These are phyloP conservation scores for Pygocentrus nattereri DNA, from an alignment of 2,797 vertebrate species.

Conservation along the genomic window DNA sequence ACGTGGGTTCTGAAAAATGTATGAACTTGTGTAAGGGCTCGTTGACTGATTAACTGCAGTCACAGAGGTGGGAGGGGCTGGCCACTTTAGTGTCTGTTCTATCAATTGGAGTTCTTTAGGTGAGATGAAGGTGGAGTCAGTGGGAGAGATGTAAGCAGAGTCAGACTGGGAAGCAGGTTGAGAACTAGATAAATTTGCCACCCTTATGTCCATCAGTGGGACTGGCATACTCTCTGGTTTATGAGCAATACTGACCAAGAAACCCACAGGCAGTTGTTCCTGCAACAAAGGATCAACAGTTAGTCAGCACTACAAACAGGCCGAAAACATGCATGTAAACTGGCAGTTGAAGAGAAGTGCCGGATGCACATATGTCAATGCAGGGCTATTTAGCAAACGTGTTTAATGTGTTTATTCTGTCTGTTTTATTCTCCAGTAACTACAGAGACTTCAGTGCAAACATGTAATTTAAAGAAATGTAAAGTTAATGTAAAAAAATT, in stretches of 20 bases:
- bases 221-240: not conserved
- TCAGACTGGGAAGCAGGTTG: not conserved
- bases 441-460: too few species aligned
- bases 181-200: not conserved
- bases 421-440: too few species aligned
- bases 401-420: too few species aligned
- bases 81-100: not conserved
- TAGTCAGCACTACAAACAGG: not conserved
- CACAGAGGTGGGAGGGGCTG: not conserved
- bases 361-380: too few species aligned
- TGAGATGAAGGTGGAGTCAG: not conserved
- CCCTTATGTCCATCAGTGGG: not conserved
- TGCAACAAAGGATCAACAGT: not conserved
- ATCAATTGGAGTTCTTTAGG: not conserved
- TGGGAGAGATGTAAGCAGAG: too few species aligned
- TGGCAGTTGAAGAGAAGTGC: too few species aligned
- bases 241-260: not conserved
- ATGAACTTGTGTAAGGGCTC: not conserved
- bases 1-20: constrained; percentile 14
- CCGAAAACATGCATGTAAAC: too few species aligned
- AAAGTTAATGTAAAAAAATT: too few species aligned
- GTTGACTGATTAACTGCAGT: not conserved
- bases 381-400: too few species aligned
- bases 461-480: too few species aligned
- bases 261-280: not conserved